phyloP scores from a whole-genome alignment of 2,797 vertebrate genomes.

The Podarcis lilfordi region DNA sequence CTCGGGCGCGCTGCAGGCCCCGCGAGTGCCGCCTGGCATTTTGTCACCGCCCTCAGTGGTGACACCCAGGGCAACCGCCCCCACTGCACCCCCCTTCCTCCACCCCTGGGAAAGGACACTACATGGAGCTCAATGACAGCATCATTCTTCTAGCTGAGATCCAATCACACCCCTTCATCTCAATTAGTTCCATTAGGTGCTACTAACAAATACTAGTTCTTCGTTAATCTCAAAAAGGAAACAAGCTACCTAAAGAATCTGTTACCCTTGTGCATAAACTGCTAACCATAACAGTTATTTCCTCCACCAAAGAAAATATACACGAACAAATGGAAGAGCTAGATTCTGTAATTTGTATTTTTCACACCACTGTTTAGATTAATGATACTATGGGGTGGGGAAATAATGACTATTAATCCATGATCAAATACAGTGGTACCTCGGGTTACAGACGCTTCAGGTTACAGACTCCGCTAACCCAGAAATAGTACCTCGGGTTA shows the following conservation, averaged over 20 bases:
- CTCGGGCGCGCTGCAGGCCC: too few relatives aligned
- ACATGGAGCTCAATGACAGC: background rate
- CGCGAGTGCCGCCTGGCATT: too few relatives aligned
- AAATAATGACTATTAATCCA: background rate
- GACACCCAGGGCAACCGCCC: too few relatives aligned
- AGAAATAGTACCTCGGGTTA: too few relatives aligned
- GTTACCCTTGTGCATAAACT: background rate
- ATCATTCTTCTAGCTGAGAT: background rate
- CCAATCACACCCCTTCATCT: background rate
- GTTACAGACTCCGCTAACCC: too few relatives aligned
- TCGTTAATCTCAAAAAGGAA: background rate
- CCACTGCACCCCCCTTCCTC: too few relatives aligned
- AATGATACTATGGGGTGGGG: background rate
- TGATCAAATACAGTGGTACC: background rate
- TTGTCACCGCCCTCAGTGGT: too few relatives aligned
- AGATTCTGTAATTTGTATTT: background rate
- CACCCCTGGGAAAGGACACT: too few relatives aligned
- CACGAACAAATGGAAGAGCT: background rate
- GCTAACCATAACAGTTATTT: too few relatives aligned
- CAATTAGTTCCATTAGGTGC: background rate
- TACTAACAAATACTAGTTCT: background rate
- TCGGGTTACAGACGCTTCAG: too few relatives aligned
- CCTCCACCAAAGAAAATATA: background rate
- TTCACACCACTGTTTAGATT: background rate
- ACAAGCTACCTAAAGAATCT: background rate